Conservation (phyloP, 2,888 invertebrate species). For the Megaustenia siamemsis region DNA sequence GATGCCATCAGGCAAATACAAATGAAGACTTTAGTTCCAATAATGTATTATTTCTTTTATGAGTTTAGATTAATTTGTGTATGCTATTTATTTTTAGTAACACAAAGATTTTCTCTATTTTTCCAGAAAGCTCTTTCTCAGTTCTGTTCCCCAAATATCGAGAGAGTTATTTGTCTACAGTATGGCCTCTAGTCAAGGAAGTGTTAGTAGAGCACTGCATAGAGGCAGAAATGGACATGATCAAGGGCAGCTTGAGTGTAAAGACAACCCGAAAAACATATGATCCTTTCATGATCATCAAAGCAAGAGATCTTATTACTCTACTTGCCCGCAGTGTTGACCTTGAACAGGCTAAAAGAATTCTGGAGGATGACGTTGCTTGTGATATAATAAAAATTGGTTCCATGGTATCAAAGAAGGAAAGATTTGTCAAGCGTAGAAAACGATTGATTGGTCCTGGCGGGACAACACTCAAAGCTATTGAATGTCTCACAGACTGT, state of each 20-base stretch:
- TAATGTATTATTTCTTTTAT: too few species aligned
- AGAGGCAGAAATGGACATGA: constrained; percentile 92
- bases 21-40: too few species aligned
- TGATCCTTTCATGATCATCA: constrained; percentile 98
- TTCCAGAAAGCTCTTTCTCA: constrained; percentile 92
- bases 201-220: constrained; percentile 88
- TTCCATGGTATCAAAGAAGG: constrained; percentile 90
- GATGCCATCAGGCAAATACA: too few species aligned
- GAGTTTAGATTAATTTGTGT: too few species aligned
- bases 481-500: constrained; percentile 96
- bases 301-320: constrained; percentile 97
- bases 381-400: constrained; percentile 98
- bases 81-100: too few species aligned
- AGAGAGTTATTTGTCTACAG: constrained; percentile 95
- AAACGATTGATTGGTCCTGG: constrained; percentile 97
- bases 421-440: constrained; percentile 95
- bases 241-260: constrained; percentile 97
- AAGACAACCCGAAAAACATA: constrained; percentile 95
- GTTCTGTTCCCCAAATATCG: constrained; percentile 98
- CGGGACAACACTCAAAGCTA: constrained; percentile 95
- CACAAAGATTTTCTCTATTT: not conserved
- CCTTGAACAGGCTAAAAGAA: constrained; percentile 90
- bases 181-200: constrained; percentile 96
- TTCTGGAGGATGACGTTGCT: constrained; percentile 90
- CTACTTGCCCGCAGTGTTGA: constrained; percentile 96